Conservation (phyloP, 2,797 vertebrate genomes). For the Pogonophryne albipinna region DNA sequence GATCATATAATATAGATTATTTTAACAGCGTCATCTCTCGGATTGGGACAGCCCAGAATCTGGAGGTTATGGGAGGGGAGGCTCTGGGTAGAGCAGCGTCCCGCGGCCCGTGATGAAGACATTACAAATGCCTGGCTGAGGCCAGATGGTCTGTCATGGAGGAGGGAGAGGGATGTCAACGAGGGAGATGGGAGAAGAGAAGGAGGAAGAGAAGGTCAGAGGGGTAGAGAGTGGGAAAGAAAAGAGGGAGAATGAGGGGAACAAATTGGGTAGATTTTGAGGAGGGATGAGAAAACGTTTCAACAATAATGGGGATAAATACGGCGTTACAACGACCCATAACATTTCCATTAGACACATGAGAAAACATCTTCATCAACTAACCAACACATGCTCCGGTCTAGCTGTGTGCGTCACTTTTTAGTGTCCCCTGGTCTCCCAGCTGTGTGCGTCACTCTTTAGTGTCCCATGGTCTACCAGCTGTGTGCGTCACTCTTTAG, state of each 20-base stretch:
- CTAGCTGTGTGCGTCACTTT: too few species aligned
- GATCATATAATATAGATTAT: too few species aligned
- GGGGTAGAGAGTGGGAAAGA: background rate
- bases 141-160: constrained; percentile 82
- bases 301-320: background rate
- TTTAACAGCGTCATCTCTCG: background rate
- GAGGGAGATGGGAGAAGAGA: constrained; percentile 1
- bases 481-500: too few species aligned
- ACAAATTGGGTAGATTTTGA: background rate
- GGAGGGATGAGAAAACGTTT: background rate
- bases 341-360: too few species aligned
- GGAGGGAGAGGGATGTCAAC: constrained; percentile 33
- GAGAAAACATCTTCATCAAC: too few species aligned
- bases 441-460: too few species aligned
- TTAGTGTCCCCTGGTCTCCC: too few species aligned
- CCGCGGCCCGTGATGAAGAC: constrained; percentile 76
- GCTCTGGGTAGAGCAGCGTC: constrained; percentile 61
- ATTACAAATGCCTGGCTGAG: constrained; percentile 81
- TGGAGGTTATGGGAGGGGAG: constrained; percentile 41
- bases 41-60: constrained; percentile 1
- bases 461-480: too few species aligned
- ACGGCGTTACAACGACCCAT: too few species aligned
- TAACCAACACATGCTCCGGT: too few species aligned
- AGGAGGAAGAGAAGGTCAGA: constrained; percentile 4
- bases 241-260: constrained; percentile 4